Evolutionary conservation across 2,888 invertebrate species (phyloP).

Genomic region (Tetranychus truncatus): DNA sequence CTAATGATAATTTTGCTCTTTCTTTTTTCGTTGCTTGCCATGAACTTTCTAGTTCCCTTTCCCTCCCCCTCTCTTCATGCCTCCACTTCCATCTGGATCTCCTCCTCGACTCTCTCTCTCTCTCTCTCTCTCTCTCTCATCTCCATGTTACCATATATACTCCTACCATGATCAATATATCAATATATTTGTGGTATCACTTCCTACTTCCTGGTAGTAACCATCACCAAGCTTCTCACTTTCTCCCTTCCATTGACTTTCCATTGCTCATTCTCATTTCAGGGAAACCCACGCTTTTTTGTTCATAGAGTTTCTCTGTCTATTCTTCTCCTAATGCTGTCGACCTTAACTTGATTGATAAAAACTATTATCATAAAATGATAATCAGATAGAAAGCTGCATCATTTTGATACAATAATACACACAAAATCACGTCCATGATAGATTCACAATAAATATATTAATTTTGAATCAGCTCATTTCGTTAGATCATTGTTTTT

Average conservation of each 20-base stretch:
- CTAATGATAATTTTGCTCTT: neutral
- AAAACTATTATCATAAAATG: neutral
- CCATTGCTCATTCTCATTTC: neutral
- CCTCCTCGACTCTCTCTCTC: conserved; percentile 4
- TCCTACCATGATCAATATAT: neutral
- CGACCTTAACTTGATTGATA: neutral
- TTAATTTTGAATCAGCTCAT: neutral
- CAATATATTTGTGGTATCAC: conserved; percentile 1
- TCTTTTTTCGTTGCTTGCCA: neutral
- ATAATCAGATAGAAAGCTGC: neutral
- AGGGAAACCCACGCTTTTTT: neutral
- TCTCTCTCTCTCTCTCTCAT: conserved; percentile 10
- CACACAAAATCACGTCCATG: no score
- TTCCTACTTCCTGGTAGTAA: conserved; percentile 1
- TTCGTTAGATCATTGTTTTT: neutral
- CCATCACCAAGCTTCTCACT: neutral
- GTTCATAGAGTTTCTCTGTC: neutral
- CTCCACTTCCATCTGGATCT: neutral
- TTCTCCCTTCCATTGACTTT: neutral
- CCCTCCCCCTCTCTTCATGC: neutral
- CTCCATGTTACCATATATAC: neutral
- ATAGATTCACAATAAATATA: neutral
- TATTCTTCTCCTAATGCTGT: neutral
- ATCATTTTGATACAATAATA: neutral
- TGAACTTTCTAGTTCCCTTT: conserved; percentile 2